A percentile compares a stretch with the other conserved stretches of the same genome.
These are phyloP conservation scores for Eulemur rubriventer DNA, from an alignment of 2,797 vertebrate genomes.

Conservation along the genomic window DNA sequence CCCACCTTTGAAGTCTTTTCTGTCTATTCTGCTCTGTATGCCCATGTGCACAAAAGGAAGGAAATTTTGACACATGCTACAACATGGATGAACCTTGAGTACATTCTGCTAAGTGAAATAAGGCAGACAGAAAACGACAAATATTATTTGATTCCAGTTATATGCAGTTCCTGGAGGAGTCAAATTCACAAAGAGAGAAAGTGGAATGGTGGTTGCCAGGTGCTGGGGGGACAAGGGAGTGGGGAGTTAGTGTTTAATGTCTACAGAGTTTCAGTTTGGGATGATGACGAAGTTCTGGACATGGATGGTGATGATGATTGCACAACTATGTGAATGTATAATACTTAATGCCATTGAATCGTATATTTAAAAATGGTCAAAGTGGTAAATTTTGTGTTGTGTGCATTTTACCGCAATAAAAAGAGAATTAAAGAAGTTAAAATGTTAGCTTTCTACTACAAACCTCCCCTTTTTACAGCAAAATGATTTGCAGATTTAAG, in stretches of 20 bases:
- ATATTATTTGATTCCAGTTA: not conserved
- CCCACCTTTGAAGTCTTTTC: not conserved
- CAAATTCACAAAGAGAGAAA: not conserved
- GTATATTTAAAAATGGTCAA: not conserved
- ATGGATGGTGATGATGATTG: not conserved
- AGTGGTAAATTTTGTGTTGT: not conserved
- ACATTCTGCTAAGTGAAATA: not conserved
- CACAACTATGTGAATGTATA: not conserved
- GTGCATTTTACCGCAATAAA: not conserved
- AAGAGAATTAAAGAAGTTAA: not conserved
- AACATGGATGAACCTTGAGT: not conserved
- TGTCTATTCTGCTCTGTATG: not conserved
- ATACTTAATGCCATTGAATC: not conserved
- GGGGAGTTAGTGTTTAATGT: not conserved
- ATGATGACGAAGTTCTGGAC: not conserved
- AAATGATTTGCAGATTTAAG: not conserved
- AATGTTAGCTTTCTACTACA: not conserved
- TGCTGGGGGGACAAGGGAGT: not conserved
- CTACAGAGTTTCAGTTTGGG: not conserved
- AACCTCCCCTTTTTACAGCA: not conserved
- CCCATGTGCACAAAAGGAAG: not conserved
- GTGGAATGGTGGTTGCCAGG: not conserved
- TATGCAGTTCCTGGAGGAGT: too few relatives aligned
- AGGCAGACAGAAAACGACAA: not conserved
- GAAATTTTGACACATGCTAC: not conserved